Percentiles rank a stretch among this genome's conserved stretches.
phyloP scores from a whole-genome alignment of 2,888 invertebrate species.

The Watsonalla cultraria region DNA sequence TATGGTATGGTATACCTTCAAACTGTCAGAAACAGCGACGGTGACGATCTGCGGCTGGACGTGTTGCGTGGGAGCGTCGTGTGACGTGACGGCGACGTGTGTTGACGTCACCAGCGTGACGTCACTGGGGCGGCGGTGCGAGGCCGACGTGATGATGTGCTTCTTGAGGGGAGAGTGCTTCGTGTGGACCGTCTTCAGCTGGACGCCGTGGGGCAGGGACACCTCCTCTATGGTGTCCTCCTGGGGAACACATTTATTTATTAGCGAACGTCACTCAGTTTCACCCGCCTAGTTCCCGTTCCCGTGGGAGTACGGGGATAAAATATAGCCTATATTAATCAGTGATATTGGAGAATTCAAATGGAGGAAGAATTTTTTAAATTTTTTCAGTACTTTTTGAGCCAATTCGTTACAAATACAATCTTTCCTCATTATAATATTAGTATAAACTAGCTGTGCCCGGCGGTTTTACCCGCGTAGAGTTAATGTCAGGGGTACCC shows the following conservation, averaged over 20 bases:
- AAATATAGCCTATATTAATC: too few species aligned
- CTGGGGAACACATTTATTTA: not conserved
- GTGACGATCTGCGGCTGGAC: constrained; percentile 52
- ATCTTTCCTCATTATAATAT: too few species aligned
- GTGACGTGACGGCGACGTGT: constrained; percentile 9
- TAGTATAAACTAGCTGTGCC: too few species aligned
- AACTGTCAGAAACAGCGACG: constrained; percentile 58
- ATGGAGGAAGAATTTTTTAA: too few species aligned
- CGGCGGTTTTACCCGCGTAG: too few species aligned
- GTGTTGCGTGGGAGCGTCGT: not conserved
- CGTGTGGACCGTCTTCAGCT: constrained; percentile 59
- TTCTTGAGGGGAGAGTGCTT: constrained; percentile 63
- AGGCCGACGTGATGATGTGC: constrained; percentile 58
- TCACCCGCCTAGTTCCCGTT: too few species aligned
- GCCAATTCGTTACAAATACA: too few species aligned
- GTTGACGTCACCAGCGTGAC: constrained; percentile 22
- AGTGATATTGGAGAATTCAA: too few species aligned
- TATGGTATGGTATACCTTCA: constrained; percentile 41
- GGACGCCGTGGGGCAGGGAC: constrained; percentile 44
- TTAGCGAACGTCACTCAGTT: too few species aligned
- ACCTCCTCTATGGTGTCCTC: constrained; percentile 48
- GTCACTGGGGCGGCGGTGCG: constrained; percentile 33
- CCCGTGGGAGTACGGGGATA: too few species aligned
- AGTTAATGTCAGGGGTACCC: too few species aligned
- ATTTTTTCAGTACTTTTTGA: too few species aligned